A percentile compares a stretch with the other conserved stretches of the same genome.
Evolutionary conservation across 2,113 vertebrate species (phyloP).

Genomic region (Rhinogobius similis): DNA sequence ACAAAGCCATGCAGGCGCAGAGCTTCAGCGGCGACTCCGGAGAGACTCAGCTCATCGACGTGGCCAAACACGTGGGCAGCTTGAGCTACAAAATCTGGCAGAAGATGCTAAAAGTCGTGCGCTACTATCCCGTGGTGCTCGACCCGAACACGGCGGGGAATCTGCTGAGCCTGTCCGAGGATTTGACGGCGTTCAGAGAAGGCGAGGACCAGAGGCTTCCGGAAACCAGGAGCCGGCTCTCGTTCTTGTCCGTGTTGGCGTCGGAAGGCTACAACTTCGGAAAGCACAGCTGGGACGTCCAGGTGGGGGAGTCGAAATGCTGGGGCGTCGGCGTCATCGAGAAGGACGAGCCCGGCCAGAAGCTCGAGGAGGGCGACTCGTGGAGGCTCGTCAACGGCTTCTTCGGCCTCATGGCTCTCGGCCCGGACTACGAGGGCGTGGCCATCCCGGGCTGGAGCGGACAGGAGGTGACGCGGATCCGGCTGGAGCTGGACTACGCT

Average conservation of each 20-base stretch:
- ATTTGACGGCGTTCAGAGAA: slow-evolving; percentile 5
- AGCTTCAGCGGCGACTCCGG: background rate
- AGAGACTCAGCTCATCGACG: slow-evolving; percentile 9
- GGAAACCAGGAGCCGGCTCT: slow-evolving; percentile 13
- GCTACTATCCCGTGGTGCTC: slow-evolving; percentile 23
- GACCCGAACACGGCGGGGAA: slow-evolving; percentile 32
- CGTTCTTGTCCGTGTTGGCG: slow-evolving; percentile 27
- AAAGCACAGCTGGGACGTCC: slow-evolving; percentile 19
- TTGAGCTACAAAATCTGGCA: slow-evolving; percentile 18
- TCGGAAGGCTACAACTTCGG: slow-evolving; percentile 13
- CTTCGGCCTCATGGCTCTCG: slow-evolving; percentile 8
- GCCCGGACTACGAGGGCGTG: slow-evolving; percentile 5
- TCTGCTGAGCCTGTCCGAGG: slow-evolving; percentile 17
- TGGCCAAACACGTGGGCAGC: slow-evolving; percentile 1
- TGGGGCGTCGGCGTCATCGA: slow-evolving; percentile 28
- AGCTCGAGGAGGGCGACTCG: background rate
- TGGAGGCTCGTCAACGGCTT: slow-evolving; percentile 10
- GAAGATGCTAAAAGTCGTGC: slow-evolving; percentile 13
- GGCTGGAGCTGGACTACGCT: slow-evolving; percentile 31
- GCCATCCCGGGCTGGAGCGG: background rate
- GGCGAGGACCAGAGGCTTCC: slow-evolving; percentile 18
- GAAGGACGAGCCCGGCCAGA: background rate
- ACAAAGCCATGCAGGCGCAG: background rate
- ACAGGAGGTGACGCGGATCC: slow-evolving; percentile 14
- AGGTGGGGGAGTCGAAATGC: slow-evolving; percentile 13